phyloP scores from a whole-genome alignment of 2,797 vertebrate genomes.

The Glyptemys insculpta region DNA sequence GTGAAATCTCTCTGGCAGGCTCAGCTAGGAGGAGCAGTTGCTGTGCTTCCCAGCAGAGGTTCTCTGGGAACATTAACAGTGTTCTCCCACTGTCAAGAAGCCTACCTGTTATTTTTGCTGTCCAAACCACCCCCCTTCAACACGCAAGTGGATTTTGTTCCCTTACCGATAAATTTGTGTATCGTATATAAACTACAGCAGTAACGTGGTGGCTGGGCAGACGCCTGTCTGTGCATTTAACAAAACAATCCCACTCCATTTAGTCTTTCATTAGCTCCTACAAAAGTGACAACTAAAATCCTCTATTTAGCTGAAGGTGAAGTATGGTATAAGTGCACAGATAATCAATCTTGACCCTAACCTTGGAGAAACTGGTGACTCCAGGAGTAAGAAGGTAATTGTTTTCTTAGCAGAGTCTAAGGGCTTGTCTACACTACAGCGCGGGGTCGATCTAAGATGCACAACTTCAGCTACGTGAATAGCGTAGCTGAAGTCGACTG shows the following conservation, averaged over 20 bases:
- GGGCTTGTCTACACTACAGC: no score
- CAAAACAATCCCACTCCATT: neutral
- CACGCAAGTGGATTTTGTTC: neutral
- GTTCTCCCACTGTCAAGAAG: neutral
- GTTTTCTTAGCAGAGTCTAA: neutral
- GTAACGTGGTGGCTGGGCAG: neutral
- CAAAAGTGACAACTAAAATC: neutral
- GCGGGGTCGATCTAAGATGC: no score
- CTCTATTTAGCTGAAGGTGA: neutral
- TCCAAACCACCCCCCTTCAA: neutral
- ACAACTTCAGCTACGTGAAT: no score
- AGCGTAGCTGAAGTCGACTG: no score
- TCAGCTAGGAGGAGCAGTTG: neutral
- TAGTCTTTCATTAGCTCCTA: neutral
- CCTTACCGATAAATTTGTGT: rapidly evolving
- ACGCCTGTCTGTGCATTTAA: rapidly evolving
- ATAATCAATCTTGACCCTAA: neutral
- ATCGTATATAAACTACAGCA: rapidly evolving
- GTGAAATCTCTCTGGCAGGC: neutral
- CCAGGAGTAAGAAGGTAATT: neutral
- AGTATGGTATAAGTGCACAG: no score
- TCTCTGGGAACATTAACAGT: rapidly evolving
- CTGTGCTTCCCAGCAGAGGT: neutral
- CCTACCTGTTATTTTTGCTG: neutral
- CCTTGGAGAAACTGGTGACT: neutral